Base-by-base conservation (phyloP, 2,888 invertebrate species). In the Xestia rhomboidea region DNA sequence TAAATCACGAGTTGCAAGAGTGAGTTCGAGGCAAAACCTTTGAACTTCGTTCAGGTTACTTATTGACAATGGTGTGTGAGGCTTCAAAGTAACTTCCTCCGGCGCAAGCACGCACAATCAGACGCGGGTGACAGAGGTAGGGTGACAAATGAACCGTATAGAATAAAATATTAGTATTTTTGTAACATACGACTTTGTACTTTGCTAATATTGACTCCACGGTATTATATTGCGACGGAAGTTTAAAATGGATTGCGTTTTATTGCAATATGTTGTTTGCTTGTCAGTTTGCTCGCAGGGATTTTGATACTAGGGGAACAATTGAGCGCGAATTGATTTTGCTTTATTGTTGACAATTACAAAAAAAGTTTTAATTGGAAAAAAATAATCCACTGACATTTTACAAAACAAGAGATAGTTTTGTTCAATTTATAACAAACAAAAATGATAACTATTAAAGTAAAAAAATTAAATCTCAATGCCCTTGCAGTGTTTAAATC, bases 61-160 rank as follows among this genome's bases (percentile, higher is more conserved):
- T 90, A 90, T 89, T 90, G 91, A 91, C 92, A 91, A 91, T 91
- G 87, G 88, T 88, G 84, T 88, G 85, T 82, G 88, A 85, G 86
- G 89, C 91, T 90, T 94, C 93, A 93, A 94, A 94, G 93, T 90
- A 89, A 91, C 89, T 91, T 91, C 89, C 88, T 85, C 77, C 79
- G 76, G 78, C 87, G 83, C 86, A 87, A 87, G 89, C 90, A 91
- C 90, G 93, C 92, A 92, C 91, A 92, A 92, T 92, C 92, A 91
- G 84, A 78, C 86, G 76, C 69, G 84, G 79, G 76, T 87, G 84
- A 77, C 85, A 74, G 68, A 84, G 80, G 76, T 87, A 88, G 91
- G 91, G 92, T 85, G 91, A 83, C 90, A 91, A 93, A 89, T 93
- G 92, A 92, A 88, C 89, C 91, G 92, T 82, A 90, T 87, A 87